These are phyloP conservation scores for Elysia chlorotica DNA, from an alignment of 1,140 invertebrate species.

Conservation along the genomic window DNA sequence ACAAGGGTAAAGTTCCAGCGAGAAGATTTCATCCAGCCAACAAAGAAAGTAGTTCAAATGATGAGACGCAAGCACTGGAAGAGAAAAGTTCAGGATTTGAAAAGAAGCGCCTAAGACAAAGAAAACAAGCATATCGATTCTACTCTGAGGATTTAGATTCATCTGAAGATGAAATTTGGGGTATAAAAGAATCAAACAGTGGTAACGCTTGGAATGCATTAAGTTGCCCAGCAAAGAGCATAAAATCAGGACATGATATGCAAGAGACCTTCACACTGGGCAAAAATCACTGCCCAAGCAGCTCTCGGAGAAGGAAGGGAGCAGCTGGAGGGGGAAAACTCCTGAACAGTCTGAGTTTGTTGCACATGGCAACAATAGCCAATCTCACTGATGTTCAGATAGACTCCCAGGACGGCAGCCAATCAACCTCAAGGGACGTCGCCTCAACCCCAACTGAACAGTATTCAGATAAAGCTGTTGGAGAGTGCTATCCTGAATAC, in stretches of 20 bases:
- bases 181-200: no score
- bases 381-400: slow-evolving; percentile 36
- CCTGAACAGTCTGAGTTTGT: slow-evolving; percentile 47
- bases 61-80: no score
- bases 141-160: no score
- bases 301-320: slow-evolving; percentile 19
- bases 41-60: no score
- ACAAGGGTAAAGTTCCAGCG: no score
- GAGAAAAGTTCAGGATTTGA: neutral
- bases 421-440: neutral
- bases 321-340: slow-evolving; percentile 29
- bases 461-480: slow-evolving; percentile 9
- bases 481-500: slow-evolving; percentile 25
- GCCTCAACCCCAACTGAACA: neutral
- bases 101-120: neutral
- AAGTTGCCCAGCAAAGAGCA: no score
- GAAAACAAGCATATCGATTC: no score
- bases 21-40: no score
- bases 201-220: no score
- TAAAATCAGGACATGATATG: no score
- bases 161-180: no score
- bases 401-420: slow-evolving; percentile 2
- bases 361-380: slow-evolving; percentile 55
- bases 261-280: no score
- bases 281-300: neutral